Evolutionary conservation across 2,797 vertebrate genomes (phyloP).

Genomic region (Tapera naevia): DNA sequence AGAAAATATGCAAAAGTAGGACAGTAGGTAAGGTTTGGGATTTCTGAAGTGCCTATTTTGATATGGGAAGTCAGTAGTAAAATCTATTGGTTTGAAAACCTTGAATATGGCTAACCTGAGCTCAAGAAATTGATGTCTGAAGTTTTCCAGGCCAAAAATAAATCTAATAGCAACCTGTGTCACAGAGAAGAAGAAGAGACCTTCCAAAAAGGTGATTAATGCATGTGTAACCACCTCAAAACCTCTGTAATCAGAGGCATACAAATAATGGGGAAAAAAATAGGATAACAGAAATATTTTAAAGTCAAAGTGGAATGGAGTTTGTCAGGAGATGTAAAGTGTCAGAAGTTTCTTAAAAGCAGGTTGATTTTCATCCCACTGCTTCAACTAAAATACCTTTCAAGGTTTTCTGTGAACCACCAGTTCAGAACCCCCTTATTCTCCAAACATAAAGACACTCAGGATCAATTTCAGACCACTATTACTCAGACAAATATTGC

Average conservation of each 20-base stretch:
- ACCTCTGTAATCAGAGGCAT: not conserved
- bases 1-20: constrained; percentile 1
- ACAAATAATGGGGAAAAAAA: not conserved
- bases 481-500: not conserved
- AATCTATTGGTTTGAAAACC: not conserved
- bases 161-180: not conserved
- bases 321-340: not conserved
- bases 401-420: not conserved
- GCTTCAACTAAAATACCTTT: not conserved
- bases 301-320: not conserved
- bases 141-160: not conserved
- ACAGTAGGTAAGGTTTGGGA: not conserved
- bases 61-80: not conserved
- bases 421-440: not conserved
- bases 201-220: not conserved
- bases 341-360: not conserved
- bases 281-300: not conserved
- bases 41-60: constrained; percentile 9
- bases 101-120: not conserved
- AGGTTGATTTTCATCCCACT: not conserved
- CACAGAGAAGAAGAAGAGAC: not conserved
- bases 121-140: not conserved
- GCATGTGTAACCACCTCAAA: not conserved
- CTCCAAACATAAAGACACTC: not conserved
- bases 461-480: not conserved